Evolutionary conservation across 2,888 invertebrate genomes (phyloP).

Genomic region (Electrophaes corylata): DNA sequence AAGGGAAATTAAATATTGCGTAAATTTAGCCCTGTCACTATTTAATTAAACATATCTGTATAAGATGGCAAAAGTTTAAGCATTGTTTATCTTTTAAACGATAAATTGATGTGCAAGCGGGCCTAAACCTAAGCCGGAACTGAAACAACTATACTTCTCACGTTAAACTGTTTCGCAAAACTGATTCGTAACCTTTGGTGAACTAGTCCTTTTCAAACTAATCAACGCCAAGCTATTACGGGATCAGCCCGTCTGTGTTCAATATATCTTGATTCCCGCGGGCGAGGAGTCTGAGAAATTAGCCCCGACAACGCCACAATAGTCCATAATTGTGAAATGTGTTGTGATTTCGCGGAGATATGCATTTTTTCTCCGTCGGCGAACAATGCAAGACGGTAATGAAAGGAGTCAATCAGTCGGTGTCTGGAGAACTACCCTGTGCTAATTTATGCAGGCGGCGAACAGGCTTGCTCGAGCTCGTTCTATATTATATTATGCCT

Average conservation of each 20-base stretch:
- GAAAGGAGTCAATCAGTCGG: slow-evolving; percentile 83
- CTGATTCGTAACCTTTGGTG: neutral
- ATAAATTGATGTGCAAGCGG: too few species aligned
- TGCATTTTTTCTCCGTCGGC: slow-evolving; percentile 75
- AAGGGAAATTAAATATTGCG: too few species aligned
- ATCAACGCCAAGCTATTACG: slow-evolving; percentile 72
- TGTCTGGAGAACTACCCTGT: slow-evolving; percentile 69
- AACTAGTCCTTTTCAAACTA: slow-evolving; percentile 58
- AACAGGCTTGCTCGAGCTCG: slow-evolving; percentile 41
- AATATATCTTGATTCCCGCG: slow-evolving; percentile 66
- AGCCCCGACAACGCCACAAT: slow-evolving; percentile 78
- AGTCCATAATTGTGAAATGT: slow-evolving; percentile 84
- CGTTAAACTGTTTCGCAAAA: too few species aligned
- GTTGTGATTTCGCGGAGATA: slow-evolving; percentile 77
- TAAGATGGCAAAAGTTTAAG: too few species aligned
- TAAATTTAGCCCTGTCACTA: too few species aligned
- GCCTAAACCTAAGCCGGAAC: too few species aligned
- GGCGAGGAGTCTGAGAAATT: slow-evolving; percentile 71
- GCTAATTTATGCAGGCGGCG: slow-evolving; percentile 73
- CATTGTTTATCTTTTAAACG: too few species aligned
- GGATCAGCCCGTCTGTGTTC: slow-evolving; percentile 60
- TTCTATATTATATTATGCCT: slow-evolving; percentile 50
- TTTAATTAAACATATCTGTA: too few species aligned
- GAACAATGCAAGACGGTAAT: slow-evolving; percentile 80
- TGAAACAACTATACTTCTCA: too few species aligned